Evolutionary conservation across 1,140 invertebrate genomes (phyloP), one percentile per base, ranked within the genome.

Genomic region (Radopholus similis): DNA sequence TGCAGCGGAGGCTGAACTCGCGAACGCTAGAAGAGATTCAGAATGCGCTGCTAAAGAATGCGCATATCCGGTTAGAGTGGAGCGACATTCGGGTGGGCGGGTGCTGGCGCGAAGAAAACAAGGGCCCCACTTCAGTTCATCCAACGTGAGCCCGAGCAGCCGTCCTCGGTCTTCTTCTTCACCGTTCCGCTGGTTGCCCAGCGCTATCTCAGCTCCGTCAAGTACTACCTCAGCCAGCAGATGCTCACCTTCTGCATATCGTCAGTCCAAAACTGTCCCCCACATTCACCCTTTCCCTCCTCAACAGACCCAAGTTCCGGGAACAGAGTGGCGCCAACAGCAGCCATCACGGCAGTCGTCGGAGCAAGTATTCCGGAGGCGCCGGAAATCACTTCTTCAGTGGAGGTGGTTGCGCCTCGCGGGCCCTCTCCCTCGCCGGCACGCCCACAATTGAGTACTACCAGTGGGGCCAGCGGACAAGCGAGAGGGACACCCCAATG

Each of bases 11-110:
- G 28, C 37, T 73, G 18, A 56, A 73, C 53, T 18, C 42, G 18
- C 51, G 58, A 11, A 71, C 67, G 8, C 37, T 73, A 18, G 44
- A 72, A 23, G 72, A 73, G 34, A 76, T 73, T 15, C 75, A 78
- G 58, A 59, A 72, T 34, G 73, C 66, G 30, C 26, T 73, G 28
- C 21, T 74, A 13, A 73, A 73, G 42, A 73, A 73, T 49, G 76
- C 75, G 8, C 72, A 73, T 26, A 35, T 70, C 65, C 70, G 72
- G 6, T 32, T 73, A 21, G 76, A 78, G 15, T 37, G 28, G 40
- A 75, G 34, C 28, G 72, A 66, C 32, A 66, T 66, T 8, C 69
- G 70, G 38, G 64, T 66, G 23, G 5, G 9, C 1, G 0, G 0
- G 1, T 42, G 11, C 18, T 42, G 18, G 38, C 11, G 1, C 1